Evolutionary conservation across 1,140 invertebrate species (phyloP), one percentile per base, ranked within the genome.

Genomic region (Papilio aristodemus): DNA sequence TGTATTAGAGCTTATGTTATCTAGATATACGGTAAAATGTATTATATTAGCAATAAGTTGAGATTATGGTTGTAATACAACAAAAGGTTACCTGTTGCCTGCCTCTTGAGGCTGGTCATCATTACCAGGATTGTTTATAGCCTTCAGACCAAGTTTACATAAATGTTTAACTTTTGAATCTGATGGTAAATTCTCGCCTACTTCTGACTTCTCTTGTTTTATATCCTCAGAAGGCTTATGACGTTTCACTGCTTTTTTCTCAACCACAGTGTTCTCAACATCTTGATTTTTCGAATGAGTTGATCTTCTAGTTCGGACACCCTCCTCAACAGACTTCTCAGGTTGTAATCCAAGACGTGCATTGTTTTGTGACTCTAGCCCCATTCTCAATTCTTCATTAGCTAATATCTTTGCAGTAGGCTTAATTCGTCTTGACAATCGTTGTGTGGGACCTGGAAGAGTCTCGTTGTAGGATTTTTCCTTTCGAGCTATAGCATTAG

Each of bases 401-500:
- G 91, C 93, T 4, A 93, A 76, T 13, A 93, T 89, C 79, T 93
- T 93, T 4, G 92, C 85, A 14, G 92, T 93, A 9, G 93, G 93
- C 67, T 94, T 94, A 14, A 93, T 93, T 58, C 92, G 86, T 4
- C 93, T 83, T 22, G 92, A 92, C 14, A 87, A 70, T 8, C 90
- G 74, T 63, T 84, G 81, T 0, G 83, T 80, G 7, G 81, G 79
- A 38, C 68, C 68, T 46, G 79, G 68, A 17, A 71, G 66, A 22
- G 85, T 73, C 73, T 92, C 90, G 77, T 91, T 92, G 67, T 92
- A 93, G 7, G 87, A 91, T 68, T 93, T 93, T 71, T 93, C 92
- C 73, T 93, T 93, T 17, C 93, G 86, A 4, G 93, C 92, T 70
- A 93, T 93, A 4, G 93, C 93, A 81, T 91, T 93, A 58, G 93